Conservation (phyloP, 2,888 invertebrate genomes). For the Luffia ferchaultella region DNA sequence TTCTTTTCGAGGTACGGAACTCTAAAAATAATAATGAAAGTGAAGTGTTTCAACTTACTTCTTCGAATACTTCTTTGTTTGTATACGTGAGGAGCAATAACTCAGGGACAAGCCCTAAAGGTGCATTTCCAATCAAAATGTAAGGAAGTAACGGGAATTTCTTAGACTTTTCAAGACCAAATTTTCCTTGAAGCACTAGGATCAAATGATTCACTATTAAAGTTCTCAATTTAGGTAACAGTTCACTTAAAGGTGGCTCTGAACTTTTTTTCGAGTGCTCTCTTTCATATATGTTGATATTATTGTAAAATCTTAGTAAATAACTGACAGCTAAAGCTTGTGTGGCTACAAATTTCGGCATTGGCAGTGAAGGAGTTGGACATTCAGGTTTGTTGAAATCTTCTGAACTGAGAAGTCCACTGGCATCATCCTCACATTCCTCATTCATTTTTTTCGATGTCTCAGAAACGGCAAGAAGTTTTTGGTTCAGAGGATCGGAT, state of each 20-base stretch:
- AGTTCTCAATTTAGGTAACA: conserved; percentile 66
- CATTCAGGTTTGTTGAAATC: conserved; percentile 41
- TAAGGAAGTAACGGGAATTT: conserved; percentile 74
- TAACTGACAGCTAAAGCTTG: conserved; percentile 55
- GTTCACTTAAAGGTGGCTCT: conserved; percentile 74
- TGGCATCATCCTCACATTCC: conserved; percentile 47
- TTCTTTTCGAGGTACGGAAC: neutral
- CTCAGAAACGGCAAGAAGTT: conserved; percentile 43
- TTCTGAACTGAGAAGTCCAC: conserved; percentile 37
- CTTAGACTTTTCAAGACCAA: conserved; percentile 55
- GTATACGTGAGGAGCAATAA: conserved; percentile 69
- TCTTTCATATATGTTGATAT: conserved; percentile 77
- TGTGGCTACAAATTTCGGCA: conserved; percentile 43
- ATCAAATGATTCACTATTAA: conserved; percentile 66
- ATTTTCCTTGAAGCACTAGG: conserved; percentile 63
- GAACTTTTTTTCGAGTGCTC: conserved; percentile 80
- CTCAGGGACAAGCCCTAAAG: conserved; percentile 77
- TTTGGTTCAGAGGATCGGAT: conserved; percentile 65
- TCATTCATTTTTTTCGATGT: conserved; percentile 52
- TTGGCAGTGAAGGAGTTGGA: conserved; percentile 49
- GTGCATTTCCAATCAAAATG: conserved; percentile 74
- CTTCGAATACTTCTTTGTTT: conserved; percentile 66
- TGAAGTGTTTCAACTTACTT: conserved; percentile 29
- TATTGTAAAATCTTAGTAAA: conserved; percentile 66
- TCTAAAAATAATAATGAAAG: neutral